Base-by-base conservation (phyloP, 2,797 vertebrate species). In the Leptatherina wallacei region DNA sequence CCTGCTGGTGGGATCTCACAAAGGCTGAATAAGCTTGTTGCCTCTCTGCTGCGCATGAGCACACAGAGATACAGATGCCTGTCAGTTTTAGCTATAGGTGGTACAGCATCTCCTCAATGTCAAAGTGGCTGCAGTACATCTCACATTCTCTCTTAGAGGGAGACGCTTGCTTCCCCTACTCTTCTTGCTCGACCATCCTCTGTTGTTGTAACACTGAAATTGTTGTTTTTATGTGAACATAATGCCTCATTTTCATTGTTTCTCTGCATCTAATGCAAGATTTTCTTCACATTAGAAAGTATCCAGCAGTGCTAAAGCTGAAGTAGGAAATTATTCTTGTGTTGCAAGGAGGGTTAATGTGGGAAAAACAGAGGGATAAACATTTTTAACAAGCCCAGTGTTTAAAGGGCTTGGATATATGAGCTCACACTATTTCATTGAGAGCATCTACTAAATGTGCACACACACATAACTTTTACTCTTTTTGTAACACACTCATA, bases 351-450 rank as follows among this genome's bases (percentile, higher is more conserved):
- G 6, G 66, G 55, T 58, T 73, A 77, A 72, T 27, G 54, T 24
- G 80, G 88, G 88, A 91, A 61, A 71, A 83, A 87, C 70, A 84
- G 75, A 61, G 10, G 67, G 74, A 85, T 92, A 87, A 75, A 68
- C 81, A 80, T 77, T 84, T 32, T 72, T 61, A 86, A 77, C 72
- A 88, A 80, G 81, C 83, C 65, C 80, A 82, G 77, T 85, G 72
- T 88, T 71, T 78, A 78, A 88, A 86, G 90, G 88, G 84, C 75
- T 75, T 78, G 77, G 66, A 86, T 86, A 82, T 80, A 59, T 30
- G 54, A 76, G 79, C 80, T 89, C 70, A 81, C 77, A 79, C 83
- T 68, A 63, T 80, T 88, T 81, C 84, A 85, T 84, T 83, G 82
- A 80, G 80, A 80, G 81, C 71, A 61, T 70, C 58, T 49, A 67